A percentile compares a stretch with the other conserved stretches of the same genome.
Evolutionary conservation across 2,797 vertebrate genomes (phyloP).

Genomic region (Acipenser transmontanus): DNA sequence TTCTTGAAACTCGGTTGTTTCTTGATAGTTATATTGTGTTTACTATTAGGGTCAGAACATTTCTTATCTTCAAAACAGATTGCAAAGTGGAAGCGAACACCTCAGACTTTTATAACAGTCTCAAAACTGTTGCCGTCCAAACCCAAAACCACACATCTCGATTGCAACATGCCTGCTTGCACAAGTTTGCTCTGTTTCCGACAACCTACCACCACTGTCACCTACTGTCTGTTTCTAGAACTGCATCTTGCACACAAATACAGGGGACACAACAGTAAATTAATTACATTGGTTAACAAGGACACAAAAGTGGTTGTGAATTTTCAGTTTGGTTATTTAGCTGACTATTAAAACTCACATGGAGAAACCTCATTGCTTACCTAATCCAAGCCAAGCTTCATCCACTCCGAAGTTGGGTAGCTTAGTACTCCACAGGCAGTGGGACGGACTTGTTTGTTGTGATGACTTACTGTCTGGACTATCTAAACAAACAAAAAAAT

Average conservation of each 20-base stretch:
- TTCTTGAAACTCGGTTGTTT: not conserved
- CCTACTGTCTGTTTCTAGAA: not conserved
- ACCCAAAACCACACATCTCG: not conserved
- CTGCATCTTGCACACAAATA: not conserved
- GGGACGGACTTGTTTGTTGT: slow-evolving; percentile 7
- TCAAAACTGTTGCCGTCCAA: too few species aligned
- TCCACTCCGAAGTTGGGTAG: slow-evolving; percentile 12
- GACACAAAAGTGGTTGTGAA: not conserved
- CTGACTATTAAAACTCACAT: not conserved
- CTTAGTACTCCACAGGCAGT: slow-evolving; percentile 1
- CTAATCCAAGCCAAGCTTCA: slow-evolving; percentile 16
- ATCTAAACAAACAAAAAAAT: slow-evolving; percentile 6
- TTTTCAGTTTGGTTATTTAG: not conserved
- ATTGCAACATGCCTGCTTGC: not conserved
- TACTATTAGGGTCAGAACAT: not conserved
- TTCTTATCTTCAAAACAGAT: not conserved
- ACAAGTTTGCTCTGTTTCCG: not conserved
- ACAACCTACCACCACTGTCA: not conserved
- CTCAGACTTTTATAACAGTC: too few species aligned
- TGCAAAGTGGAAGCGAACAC: not conserved
- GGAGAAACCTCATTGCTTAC: not conserved
- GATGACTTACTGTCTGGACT: slow-evolving; percentile 10
- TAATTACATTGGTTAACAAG: not conserved
- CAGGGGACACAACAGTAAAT: not conserved
- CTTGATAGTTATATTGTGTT: not conserved